These are phyloP conservation scores for Andrena bicolor DNA, from an alignment of 2,888 invertebrate genomes.

Conservation along the genomic window DNA sequence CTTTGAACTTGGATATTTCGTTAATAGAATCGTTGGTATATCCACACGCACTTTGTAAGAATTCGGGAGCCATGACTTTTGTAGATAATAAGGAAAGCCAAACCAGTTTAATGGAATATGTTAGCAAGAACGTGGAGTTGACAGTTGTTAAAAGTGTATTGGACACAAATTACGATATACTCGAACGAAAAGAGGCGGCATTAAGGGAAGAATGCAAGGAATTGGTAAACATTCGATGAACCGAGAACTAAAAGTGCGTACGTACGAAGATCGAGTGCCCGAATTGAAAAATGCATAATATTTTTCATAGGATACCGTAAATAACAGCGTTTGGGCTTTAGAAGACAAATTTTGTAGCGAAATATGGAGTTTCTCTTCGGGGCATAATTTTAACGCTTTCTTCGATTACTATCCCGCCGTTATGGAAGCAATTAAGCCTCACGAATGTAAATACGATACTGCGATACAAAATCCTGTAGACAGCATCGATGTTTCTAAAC, in stretches of 20 bases:
- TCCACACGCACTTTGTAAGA: no score
- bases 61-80: slow-evolving; percentile 1
- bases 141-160: slow-evolving; percentile 27
- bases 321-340: slow-evolving; percentile 64
- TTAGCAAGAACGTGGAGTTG: slow-evolving; percentile 45
- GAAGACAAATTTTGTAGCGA: slow-evolving; percentile 67
- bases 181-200: slow-evolving; percentile 50
- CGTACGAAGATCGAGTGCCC: neutral
- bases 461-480: neutral
- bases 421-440: slow-evolving; percentile 22
- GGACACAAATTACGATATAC: slow-evolving; percentile 4
- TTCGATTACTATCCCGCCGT: slow-evolving; percentile 34
- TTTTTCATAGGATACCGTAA: slow-evolving; percentile 68
- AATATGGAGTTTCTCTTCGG: slow-evolving; percentile 70
- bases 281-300: slow-evolving; percentile 16
- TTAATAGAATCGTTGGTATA: neutral
- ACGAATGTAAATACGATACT: slow-evolving; percentile 40
- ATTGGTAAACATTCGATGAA: slow-evolving; percentile 65
- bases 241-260: slow-evolving; percentile 14
- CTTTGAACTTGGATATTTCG: neutral
- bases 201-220: slow-evolving; percentile 59
- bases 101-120: slow-evolving; percentile 3
- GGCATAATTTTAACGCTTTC: slow-evolving; percentile 66
- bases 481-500: neutral
- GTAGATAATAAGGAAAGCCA: neutral